Percentiles rank a stretch among this genome's conserved stretches.
Conservation (phyloP, 1,140 invertebrate species). For the Zaprionus nigranus region DNA sequence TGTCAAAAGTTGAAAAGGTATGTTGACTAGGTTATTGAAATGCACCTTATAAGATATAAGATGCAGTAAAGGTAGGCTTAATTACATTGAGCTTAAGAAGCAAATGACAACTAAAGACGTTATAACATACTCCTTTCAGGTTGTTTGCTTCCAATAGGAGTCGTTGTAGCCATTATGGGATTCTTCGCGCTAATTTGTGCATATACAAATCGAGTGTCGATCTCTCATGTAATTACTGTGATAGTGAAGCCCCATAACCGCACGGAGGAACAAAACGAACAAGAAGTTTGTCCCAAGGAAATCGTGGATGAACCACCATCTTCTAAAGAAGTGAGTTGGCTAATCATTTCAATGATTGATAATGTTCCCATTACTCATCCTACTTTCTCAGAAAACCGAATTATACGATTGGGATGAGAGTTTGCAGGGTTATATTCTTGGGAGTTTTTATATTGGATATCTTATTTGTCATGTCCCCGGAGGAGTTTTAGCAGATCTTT, state of each 20-base stretch:
- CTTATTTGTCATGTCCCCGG: conserved; percentile 90
- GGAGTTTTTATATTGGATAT: conserved; percentile 90
- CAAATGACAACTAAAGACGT: too few relatives aligned
- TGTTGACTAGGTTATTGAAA: too few relatives aligned
- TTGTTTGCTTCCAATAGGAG: conserved; percentile 26
- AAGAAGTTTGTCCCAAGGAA: conserved; percentile 10
- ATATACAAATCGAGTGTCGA: conserved; percentile 29
- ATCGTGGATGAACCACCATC: rapidly evolving
- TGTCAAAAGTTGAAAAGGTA: too few relatives aligned
- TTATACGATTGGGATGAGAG: conserved; percentile 40
- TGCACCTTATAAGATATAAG: too few relatives aligned
- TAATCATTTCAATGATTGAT: not conserved
- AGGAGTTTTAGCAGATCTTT: conserved; percentile 90
- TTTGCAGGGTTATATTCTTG: conserved; percentile 84
- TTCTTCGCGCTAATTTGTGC: conserved; percentile 15
- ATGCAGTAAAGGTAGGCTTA: conserved; percentile 7
- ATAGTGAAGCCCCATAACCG: conserved; percentile 18
- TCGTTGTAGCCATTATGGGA: conserved; percentile 14
- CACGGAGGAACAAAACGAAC: not conserved
- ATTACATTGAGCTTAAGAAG: not conserved
- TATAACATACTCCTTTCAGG: not conserved
- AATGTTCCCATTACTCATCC: not conserved
- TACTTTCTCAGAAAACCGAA: not conserved
- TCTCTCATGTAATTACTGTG: conserved; percentile 33
- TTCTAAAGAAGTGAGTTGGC: not conserved